phyloP scores from a whole-genome alignment of 2,797 vertebrate species.

The Chaetophractus vellerosus region DNA sequence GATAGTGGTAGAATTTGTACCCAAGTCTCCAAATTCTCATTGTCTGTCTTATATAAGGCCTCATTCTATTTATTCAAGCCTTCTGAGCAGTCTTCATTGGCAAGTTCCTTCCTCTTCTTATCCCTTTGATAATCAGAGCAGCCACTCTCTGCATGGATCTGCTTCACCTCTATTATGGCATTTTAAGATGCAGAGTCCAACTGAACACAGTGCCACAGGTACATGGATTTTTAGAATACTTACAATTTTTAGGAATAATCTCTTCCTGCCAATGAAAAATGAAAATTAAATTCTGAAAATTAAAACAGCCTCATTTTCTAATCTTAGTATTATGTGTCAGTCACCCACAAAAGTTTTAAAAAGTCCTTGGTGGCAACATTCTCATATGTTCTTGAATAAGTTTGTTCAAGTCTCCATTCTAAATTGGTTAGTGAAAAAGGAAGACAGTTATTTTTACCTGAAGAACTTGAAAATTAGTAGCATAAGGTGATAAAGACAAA shows the following conservation, averaged over 20 bases:
- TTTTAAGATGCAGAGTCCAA: constrained; percentile 47
- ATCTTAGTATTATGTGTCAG: constrained; percentile 49
- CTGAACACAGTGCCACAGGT: not conserved
- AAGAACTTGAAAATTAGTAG: constrained; percentile 33
- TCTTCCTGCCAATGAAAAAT: constrained; percentile 52
- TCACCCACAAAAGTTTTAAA: constrained; percentile 17
- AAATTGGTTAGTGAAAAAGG: constrained; percentile 45
- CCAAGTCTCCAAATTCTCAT: not conserved
- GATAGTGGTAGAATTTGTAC: constrained; percentile 31
- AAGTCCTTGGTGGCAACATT: constrained; percentile 58
- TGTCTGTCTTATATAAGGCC: not conserved
- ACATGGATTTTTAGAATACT: constrained; percentile 28
- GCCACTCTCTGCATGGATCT: not conserved
- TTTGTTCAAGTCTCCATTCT: constrained; percentile 38
- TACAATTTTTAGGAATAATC: not conserved
- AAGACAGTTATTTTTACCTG: constrained; percentile 43
- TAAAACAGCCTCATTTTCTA: constrained; percentile 55
- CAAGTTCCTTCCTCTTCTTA: not conserved
- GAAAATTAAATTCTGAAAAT: constrained; percentile 65
- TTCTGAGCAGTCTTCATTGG: not conserved
- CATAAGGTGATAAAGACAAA: constrained; percentile 2
- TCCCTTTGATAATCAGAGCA: not conserved
- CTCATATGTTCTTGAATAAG: constrained; percentile 59
- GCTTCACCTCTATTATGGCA: not conserved
- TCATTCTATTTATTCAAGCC: not conserved